Evolutionary conservation across 2,888 invertebrate species (phyloP), one percentile per base, ranked within the genome.

Genomic region (Cephus pygmeus): DNA sequence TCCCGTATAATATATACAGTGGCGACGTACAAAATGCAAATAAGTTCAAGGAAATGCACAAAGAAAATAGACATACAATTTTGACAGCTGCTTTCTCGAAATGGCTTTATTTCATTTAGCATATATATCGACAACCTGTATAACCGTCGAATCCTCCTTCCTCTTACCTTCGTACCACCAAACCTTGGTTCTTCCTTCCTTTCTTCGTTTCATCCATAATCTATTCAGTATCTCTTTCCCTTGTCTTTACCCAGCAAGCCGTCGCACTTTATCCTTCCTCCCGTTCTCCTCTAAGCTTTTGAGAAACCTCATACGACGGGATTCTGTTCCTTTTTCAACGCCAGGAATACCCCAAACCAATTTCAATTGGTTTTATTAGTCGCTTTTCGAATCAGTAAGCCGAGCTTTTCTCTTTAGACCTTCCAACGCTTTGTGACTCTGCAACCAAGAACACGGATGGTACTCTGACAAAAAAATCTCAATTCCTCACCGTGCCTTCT

Each of bases 311-410:
- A 56, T 56, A 56, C 56, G 23, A 23, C 15, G 56, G 34, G 75
- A 76, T 77, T 79, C 76, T 79, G 77, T 81, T 80, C 69, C 80
- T 83, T 79, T 81, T 79, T 79, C 35, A 73, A 69, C 35, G 79
- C 81, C 82, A 81, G 79, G 78, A 83, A 82, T 81, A 79, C 81
- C 79, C 80, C 85, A 86, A 87, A 83, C 85, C 87, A 87, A 87
- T 87, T 83, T 84, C 86, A 83, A 87, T 86, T 87, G 86, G 85
- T 87, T 87, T 87, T 87, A 87, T 87, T 86, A 86, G 84, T 82
- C 84, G 84, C 82, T 85, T 81, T 82, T 83, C 82, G 81, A 82
- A 82, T 83, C 81, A 81, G 79, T 79, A 80, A 78, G 79, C 74
- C 77, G 74, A 75, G 77, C 80, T 84, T 84, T 83, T 76, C 82